Evolutionary conservation across 2,113 vertebrate genomes (phyloP), one percentile per base, ranked within the genome.

Genomic region (Catharus fuscescens): DNA sequence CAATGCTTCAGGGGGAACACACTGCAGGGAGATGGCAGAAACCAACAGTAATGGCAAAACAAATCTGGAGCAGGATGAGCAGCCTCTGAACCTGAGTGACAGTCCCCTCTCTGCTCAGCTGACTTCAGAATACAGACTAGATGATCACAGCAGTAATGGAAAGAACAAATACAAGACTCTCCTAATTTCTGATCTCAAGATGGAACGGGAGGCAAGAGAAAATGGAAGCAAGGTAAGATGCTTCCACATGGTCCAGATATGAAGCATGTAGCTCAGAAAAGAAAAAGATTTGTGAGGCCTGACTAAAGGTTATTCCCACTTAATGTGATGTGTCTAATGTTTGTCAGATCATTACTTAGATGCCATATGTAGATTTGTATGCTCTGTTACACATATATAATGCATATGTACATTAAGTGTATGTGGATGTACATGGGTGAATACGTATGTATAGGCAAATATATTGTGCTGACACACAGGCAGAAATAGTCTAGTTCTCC

Each of bases 151-250:
- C 96, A 97, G 96, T 94, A 97, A 98, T 97, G 98, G 98, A 65
- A 98, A 98, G 97, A 98, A 86, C 96, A 98, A 98, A 93, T 98
- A 98, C 88, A 98, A 98, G 97, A 98, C 98, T 89, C 98, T 98
- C 57, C 96, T 98, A 95, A 97, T 98, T 89, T 98, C 97, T 83
- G 98, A 98, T 95, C 97, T 98, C 97, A 98, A 98, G 96, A 98
- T 98, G 98, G 98, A 98, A 89, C 96, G 94, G 90, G 98, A 98
- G 88, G 88, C 97, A 8, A 98, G 97, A 97, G 98, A 98, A 97
- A 98, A 98, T 96, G 98, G 98, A 98, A 98, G 97, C 97, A 98
- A 98, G 98, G 98, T 98, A 98, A 98, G 97, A 52, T 89, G 78
- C 79, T 80, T 81, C 96, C 79, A 94, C 44, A 11, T 71, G 94